Evolutionary conservation across 1,140 invertebrate genomes (phyloP), one percentile per base, ranked within the genome.

Genomic region (Ectropis grisescens): DNA sequence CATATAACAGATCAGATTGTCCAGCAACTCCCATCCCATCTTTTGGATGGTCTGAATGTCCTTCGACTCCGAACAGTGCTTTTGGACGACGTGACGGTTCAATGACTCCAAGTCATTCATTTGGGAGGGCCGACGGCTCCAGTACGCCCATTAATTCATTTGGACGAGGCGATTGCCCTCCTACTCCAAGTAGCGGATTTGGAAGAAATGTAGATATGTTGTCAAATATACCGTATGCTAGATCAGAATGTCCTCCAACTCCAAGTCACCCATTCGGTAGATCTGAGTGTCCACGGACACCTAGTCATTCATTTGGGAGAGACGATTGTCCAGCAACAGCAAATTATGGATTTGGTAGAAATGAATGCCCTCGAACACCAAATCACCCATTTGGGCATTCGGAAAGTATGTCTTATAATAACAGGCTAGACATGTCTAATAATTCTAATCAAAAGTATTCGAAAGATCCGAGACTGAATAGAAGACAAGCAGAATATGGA

Each of bases 381-480:
- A 44, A 30, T 32, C 61, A 60, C 51, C 23, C 53, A 11, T 68
- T 65, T 38, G 53, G 51, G 27, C 51, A 56, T 38, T 37, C 42
- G 5, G 62, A 68, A n/a, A n/a, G n/a, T n/a, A n/a, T n/a, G n/a
- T n/a, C n/a, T n/a, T n/a, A n/a, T n/a, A n/a, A n/a, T n/a, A n/a
- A n/a, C n/a, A n/a, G n/a, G n/a, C n/a, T n/a, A n/a, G n/a, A n/a
- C n/a, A n/a, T n/a, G n/a, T n/a, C n/a, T n/a, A n/a, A n/a, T 11
- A 30, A 25, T 6, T 27, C 50, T 16, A 37, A 15, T 24, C 27
- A 38, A 16, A 45, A 38, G 22, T 55, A 44, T 31, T 41, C 31
- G 3, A 54, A 61, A 25, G 66, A 75, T 56, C 56, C 58, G 13
- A 67, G 74, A 47, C 28, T 59, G 13, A 60, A 65, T 30, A 64